Conservation (phyloP, 2,797 vertebrate species). For the Graptemys geographica region DNA sequence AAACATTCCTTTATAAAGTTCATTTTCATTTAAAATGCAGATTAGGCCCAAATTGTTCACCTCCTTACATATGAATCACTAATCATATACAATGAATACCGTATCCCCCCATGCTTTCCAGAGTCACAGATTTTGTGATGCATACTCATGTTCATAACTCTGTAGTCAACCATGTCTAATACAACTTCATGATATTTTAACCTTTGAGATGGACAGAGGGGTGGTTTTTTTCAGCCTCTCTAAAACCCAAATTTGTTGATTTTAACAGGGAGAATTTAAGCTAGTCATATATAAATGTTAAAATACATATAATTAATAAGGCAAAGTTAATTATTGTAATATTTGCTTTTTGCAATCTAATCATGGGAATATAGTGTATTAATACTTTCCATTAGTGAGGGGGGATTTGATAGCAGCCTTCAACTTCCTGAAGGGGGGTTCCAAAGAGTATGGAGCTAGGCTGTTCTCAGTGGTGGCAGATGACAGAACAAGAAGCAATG, state of each 20-base stretch:
- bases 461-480: too few species aligned
- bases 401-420: too few species aligned
- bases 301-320: not conserved
- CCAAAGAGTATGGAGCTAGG: too few species aligned
- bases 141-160: constrained; percentile 55
- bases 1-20: constrained; percentile 65
- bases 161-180: constrained; percentile 54
- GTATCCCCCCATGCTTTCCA: constrained; percentile 51
- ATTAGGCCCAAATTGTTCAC: constrained; percentile 58
- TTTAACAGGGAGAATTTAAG: constrained; percentile 44
- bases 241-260: constrained; percentile 19
- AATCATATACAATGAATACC: constrained; percentile 67
- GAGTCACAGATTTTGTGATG: constrained; percentile 50
- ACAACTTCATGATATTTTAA: constrained; percentile 43
- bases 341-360: not conserved
- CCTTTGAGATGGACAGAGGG: constrained; percentile 48
- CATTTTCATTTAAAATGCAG: constrained; percentile 74
- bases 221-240: constrained; percentile 31
- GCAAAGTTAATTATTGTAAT: not conserved
- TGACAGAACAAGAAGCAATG: too few species aligned
- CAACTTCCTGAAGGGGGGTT: too few species aligned
- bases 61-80: constrained; percentile 60
- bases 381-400: not conserved
- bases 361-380: not conserved
- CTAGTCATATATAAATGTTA: constrained; percentile 1